Evolutionary conservation across 2,797 vertebrate species (phyloP).

Genomic region (Periparus ater): DNA sequence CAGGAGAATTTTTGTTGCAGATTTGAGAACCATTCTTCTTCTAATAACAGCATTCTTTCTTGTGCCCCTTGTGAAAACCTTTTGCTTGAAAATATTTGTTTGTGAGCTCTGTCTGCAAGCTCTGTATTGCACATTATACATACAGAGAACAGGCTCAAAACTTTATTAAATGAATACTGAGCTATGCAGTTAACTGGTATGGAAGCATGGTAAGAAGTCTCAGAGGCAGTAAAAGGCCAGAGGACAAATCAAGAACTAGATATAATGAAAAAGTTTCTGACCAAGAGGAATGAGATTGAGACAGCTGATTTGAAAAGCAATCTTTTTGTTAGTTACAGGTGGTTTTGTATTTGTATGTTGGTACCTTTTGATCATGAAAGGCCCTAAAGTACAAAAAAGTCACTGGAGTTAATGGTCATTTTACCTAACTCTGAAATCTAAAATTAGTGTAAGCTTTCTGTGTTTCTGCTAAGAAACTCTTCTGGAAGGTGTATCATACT

Average conservation of each 20-base stretch:
- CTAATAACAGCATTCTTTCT: rapidly evolving
- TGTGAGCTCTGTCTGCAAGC: not conserved
- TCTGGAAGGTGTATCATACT: not conserved
- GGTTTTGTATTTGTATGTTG: rapidly evolving
- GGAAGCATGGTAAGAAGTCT: not conserved
- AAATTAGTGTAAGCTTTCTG: not conserved
- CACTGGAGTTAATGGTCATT: not conserved
- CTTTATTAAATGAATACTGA: not conserved
- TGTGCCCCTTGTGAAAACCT: rapidly evolving
- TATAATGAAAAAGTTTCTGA: not conserved
- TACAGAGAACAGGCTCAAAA: not conserved
- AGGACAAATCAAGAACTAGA: not conserved
- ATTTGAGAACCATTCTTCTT: not conserved
- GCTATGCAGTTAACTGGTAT: not conserved
- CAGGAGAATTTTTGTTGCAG: not conserved
- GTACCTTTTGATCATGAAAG: not conserved
- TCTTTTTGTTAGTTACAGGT: rapidly evolving
- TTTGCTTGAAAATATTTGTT: not conserved
- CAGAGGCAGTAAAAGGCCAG: not conserved
- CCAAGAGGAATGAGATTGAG: not conserved
- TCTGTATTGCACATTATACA: not conserved
- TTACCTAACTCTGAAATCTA: not conserved
- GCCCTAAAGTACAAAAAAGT: not conserved
- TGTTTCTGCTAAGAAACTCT: not conserved
- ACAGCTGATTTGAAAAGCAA: not conserved